Percentiles rank a stretch among this genome's conserved stretches.
phyloP scores from a whole-genome alignment of 1,140 invertebrate genomes.

The Macrotrachela quadricornifera region DNA sequence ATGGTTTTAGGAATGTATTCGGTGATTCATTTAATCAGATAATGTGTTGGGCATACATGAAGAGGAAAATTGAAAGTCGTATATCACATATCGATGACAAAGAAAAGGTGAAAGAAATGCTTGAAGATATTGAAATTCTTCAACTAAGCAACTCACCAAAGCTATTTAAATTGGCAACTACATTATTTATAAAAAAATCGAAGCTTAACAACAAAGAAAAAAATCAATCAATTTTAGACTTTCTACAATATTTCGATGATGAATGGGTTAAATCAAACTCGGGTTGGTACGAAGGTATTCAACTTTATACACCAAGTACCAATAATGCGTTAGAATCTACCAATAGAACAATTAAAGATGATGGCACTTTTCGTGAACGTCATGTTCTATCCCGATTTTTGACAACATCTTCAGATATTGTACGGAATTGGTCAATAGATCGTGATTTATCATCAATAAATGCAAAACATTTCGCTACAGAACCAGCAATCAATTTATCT shows the following conservation, averaged over 20 bases:
- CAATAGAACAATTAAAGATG: background rate
- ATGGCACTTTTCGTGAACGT: background rate
- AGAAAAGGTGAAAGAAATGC: background rate
- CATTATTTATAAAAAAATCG: constrained; percentile 1
- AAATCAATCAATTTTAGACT: background rate
- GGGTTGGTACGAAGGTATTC: background rate
- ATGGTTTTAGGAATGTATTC: background rate
- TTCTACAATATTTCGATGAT: background rate
- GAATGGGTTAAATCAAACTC: background rate
- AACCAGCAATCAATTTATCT: too few relatives aligned
- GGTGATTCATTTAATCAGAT: background rate
- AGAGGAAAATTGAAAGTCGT: too few relatives aligned
- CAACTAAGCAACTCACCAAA: background rate
- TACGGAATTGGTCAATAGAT: too few relatives aligned
- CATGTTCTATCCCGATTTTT: too few relatives aligned
- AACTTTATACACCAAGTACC: background rate
- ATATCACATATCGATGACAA: background rate
- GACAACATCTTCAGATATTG: too few relatives aligned
- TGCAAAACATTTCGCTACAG: too few relatives aligned
- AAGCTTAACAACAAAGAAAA: background rate
- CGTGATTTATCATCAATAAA: too few relatives aligned
- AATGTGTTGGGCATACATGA: constrained; percentile 1
- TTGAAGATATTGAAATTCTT: background rate
- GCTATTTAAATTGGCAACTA: background rate
- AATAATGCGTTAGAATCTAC: background rate